phyloP scores from a whole-genome alignment of 2,888 invertebrate genomes.

The Aricia artaxerxes region DNA sequence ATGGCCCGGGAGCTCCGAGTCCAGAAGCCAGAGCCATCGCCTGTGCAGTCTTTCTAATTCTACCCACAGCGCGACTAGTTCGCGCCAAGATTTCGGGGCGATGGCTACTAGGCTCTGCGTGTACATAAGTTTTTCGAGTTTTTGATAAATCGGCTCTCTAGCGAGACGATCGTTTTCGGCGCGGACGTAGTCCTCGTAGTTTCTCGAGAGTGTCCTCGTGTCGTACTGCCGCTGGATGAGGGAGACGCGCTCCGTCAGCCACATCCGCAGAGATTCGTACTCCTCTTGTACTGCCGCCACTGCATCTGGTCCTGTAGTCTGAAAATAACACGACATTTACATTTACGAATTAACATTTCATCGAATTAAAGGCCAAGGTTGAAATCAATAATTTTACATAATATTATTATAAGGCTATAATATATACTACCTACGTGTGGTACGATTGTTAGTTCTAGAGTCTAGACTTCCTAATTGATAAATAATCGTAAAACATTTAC shows the following conservation, averaged over 20 bases:
- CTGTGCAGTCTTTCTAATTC: constrained; percentile 88
- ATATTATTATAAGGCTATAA: background rate
- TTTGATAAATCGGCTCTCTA: constrained; percentile 86
- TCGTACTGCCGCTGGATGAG: constrained; percentile 88
- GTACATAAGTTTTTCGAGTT: constrained; percentile 89
- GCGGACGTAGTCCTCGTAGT: constrained; percentile 89
- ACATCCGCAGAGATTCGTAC: constrained; percentile 88
- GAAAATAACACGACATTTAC: constrained; percentile 23
- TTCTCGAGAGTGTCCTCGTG: constrained; percentile 86
- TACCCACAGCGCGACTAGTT: constrained; percentile 89
- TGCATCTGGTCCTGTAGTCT: constrained; percentile 86
- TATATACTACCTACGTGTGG: background rate
- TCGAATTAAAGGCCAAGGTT: background rate
- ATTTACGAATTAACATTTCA: background rate
- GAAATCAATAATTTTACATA: background rate
- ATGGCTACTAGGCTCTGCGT: constrained; percentile 90
- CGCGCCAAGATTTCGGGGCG: constrained; percentile 91
- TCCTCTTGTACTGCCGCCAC: constrained; percentile 90
- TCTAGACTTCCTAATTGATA: background rate
- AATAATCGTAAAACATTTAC: constrained; percentile 50
- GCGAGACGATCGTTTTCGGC: constrained; percentile 89
- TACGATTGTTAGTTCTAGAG: background rate
- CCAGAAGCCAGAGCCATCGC: constrained; percentile 94
- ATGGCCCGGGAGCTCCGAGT: constrained; percentile 91
- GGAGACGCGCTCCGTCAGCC: constrained; percentile 89